Evolutionary conservation across 2,888 invertebrate genomes (phyloP), one percentile per base, ranked within the genome.

Genomic region (Melieria picta): DNA sequence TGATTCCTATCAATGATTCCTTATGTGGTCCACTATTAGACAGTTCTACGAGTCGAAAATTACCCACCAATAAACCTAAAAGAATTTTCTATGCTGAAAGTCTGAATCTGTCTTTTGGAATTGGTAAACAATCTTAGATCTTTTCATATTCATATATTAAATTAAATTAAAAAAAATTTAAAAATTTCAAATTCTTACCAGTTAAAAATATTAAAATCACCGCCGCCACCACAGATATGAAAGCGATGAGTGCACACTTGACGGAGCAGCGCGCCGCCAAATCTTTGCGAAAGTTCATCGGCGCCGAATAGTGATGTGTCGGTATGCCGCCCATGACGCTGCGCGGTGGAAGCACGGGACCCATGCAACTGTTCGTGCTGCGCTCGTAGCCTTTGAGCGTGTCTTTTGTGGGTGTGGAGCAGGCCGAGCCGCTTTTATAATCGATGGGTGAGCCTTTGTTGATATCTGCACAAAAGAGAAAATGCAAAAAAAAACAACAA

Each of bases 161-260:
- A 61, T n/a, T 43, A 7, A 50, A 61, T 65, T 58, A 5, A 48
- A 55, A 16, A 13, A 6, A 52, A 10, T 30, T 43, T 50, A 0
- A 42, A 13, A 11, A 52, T 50, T 10, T 55, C 9, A 5, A 46
- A 7, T 62, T 62, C 52, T 89, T 88, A 96, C 96, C 95, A 89
- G 94, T 93, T 89, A 97, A 92, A 88, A 95, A 95, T 79, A 93
- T 92, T 79, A 96, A 90, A 78, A 94, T 93, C 78, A 95, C 93
- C 83, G 94, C 90, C 80, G 94, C 91, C 80, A 94, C 92, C 80
- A 96, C 90, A 87, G 94, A 91, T 84, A 96, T 93, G 85, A 95
- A 93, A 79, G 93, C 91, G 85, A 97, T 93, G 77, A 96, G 95
- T 79, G 95, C 92, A 88, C 96, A 95, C 87, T 94, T 94, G 95